Percentiles rank a stretch among this genome's conserved stretches.
Conservation (phyloP, 2,113 vertebrate species). For the Zosterops lateralis region DNA sequence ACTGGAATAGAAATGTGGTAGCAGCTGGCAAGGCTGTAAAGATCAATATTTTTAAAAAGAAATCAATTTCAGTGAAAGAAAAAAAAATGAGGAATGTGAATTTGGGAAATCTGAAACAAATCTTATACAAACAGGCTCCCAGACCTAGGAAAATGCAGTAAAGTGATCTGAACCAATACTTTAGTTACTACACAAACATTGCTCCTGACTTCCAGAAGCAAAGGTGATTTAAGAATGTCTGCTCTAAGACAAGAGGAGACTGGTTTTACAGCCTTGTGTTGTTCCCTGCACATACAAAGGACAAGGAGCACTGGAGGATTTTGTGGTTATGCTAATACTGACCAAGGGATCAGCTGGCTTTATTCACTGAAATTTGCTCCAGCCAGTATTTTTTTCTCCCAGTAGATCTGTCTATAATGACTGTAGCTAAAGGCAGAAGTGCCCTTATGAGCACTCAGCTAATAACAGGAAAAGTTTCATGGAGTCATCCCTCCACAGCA, state of each 20-base stretch:
- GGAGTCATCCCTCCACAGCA: background rate
- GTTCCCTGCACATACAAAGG: background rate
- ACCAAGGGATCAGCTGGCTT: conserved; percentile 21
- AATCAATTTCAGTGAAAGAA: background rate
- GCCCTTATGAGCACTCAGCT: background rate
- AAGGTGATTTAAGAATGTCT: background rate
- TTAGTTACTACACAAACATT: background rate
- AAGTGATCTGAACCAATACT: background rate
- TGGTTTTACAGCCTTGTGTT: background rate
- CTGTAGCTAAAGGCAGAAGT: background rate
- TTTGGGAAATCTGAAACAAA: background rate
- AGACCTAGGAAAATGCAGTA: background rate
- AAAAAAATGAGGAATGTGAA: background rate
- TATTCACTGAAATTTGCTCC: background rate
- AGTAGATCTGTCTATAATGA: background rate
- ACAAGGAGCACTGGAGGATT: background rate
- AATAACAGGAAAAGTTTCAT: background rate
- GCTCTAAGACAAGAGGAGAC: background rate
- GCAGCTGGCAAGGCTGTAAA: background rate
- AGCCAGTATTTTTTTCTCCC: background rate
- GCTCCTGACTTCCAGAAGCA: background rate
- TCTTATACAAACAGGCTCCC: background rate
- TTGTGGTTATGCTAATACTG: conserved; percentile 9
- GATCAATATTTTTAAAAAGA: background rate
- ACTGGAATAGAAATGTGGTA: background rate